phyloP scores from a whole-genome alignment of 1,140 invertebrate genomes.

The Mactra quadrangularis region DNA sequence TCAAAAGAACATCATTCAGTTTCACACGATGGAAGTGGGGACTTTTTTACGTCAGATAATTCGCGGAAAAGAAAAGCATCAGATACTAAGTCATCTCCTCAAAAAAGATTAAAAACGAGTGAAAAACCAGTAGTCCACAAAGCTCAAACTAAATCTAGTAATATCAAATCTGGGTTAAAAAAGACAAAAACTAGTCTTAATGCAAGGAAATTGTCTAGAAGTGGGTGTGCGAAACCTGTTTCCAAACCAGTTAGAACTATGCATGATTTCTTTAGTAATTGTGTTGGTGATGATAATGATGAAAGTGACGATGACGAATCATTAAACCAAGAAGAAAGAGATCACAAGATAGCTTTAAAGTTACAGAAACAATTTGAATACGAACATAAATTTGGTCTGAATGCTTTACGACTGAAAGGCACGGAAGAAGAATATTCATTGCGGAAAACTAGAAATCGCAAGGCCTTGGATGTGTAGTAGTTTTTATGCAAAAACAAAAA shows the following conservation, averaged over 20 bases:
- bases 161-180: constrained; percentile 1
- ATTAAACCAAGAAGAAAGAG: constrained; percentile 35
- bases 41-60: background rate
- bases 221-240: background rate
- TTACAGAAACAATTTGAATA: constrained; percentile 57
- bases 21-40: background rate
- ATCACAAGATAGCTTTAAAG: constrained; percentile 18
- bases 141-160: background rate
- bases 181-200: constrained; percentile 6
- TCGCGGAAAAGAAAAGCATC: constrained; percentile 4
- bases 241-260: constrained; percentile 20
- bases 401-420: constrained; percentile 35
- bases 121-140: background rate
- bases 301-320: background rate
- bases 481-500: too few species aligned
- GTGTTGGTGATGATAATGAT: background rate
- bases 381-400: constrained; percentile 48
- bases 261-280: constrained; percentile 40
- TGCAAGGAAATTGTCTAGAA: constrained; percentile 7
- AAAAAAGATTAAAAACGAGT: constrained; percentile 2
- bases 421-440: constrained; percentile 33
- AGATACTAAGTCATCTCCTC: background rate
- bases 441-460: constrained; percentile 11
- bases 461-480: too few species aligned
- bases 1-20: background rate